These are phyloP conservation scores for Calycopis cecrops DNA, from an alignment of 1,140 invertebrate species.

Conservation along the genomic window DNA sequence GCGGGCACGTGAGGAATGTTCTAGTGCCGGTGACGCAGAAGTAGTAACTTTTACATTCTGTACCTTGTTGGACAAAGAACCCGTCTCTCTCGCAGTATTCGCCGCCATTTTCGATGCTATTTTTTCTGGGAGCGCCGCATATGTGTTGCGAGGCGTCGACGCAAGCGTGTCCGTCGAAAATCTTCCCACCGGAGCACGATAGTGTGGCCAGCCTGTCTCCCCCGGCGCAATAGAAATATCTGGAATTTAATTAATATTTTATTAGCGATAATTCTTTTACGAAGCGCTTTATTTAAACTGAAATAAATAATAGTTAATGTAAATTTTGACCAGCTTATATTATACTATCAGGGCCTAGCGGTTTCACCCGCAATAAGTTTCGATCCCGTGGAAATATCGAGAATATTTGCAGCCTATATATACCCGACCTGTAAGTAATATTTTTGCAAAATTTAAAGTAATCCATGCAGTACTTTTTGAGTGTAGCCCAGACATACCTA, in stretches of 20 bases:
- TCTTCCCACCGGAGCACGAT: slow-evolving; percentile 72
- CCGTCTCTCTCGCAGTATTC: slow-evolving; percentile 68
- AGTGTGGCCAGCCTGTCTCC: slow-evolving; percentile 73
- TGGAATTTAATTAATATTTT: slow-evolving; percentile 26
- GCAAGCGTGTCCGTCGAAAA: slow-evolving; percentile 75
- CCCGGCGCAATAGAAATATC: slow-evolving; percentile 75
- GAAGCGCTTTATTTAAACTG: too few species aligned
- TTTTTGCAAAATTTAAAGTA: too few species aligned
- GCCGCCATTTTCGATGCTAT: slow-evolving; percentile 40
- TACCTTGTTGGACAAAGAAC: slow-evolving; percentile 70
- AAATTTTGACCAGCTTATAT: too few species aligned
- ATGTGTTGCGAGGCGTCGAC: slow-evolving; percentile 50
- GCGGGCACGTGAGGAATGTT: slow-evolving; percentile 56
- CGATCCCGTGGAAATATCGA: too few species aligned
- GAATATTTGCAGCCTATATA: too few species aligned
- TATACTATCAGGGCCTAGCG: too few species aligned
- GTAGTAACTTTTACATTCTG: slow-evolving; percentile 75
- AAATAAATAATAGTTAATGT: too few species aligned
- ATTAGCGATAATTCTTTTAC: too few species aligned
- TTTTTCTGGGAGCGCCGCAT: slow-evolving; percentile 48
- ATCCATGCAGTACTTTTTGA: too few species aligned
- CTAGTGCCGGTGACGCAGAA: slow-evolving; percentile 70
- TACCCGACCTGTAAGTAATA: too few species aligned
- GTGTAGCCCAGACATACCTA: too few species aligned
- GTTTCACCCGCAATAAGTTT: too few species aligned